A percentile compares a stretch with the other conserved stretches of the same genome.
These are phyloP conservation scores for Cranoglanis bouderius DNA, from an alignment of 2,113 vertebrate species.

Conservation along the genomic window DNA sequence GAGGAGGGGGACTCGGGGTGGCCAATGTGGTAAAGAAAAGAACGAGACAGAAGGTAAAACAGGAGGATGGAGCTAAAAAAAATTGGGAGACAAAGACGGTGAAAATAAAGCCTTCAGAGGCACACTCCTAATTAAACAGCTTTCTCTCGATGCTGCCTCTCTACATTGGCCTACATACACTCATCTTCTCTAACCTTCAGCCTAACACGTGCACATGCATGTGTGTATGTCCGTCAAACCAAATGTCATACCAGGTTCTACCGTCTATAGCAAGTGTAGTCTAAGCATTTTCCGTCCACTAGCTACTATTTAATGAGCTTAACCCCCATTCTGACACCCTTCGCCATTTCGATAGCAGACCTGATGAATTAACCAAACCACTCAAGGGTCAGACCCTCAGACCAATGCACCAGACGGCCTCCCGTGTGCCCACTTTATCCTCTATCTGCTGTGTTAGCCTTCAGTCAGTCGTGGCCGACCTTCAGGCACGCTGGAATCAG, in stretches of 20 bases:
- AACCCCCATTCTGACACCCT: neutral
- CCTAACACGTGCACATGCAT: conserved; percentile 15
- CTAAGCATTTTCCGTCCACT: neutral
- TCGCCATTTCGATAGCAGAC: neutral
- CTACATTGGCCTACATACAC: conserved; percentile 77
- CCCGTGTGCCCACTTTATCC: conserved; percentile 39
- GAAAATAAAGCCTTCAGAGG: conserved; percentile 71
- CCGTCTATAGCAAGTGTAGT: neutral
- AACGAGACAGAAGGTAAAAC: conserved; percentile 22
- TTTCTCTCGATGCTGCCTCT: conserved; percentile 76
- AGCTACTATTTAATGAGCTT: neutral
- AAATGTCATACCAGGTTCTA: conserved; percentile 9
- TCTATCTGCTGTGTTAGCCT: conserved; percentile 33
- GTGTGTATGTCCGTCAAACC: conserved; percentile 20
- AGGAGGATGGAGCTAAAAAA: conserved; percentile 22
- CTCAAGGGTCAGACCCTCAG: neutral
- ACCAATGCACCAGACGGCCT: conserved; percentile 4
- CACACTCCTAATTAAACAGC: conserved; percentile 80
- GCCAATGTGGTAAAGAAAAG: conserved; percentile 12
- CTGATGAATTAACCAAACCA: neutral
- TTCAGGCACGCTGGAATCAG: conserved; percentile 31
- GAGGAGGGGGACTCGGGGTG: conserved; percentile 4
- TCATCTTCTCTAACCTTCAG: conserved; percentile 53
- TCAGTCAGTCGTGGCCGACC: conserved; percentile 20
- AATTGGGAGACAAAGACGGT: conserved; percentile 35